Conservation (phyloP, 2,888 invertebrate genomes). For the Chymomyza procnemis region DNA sequence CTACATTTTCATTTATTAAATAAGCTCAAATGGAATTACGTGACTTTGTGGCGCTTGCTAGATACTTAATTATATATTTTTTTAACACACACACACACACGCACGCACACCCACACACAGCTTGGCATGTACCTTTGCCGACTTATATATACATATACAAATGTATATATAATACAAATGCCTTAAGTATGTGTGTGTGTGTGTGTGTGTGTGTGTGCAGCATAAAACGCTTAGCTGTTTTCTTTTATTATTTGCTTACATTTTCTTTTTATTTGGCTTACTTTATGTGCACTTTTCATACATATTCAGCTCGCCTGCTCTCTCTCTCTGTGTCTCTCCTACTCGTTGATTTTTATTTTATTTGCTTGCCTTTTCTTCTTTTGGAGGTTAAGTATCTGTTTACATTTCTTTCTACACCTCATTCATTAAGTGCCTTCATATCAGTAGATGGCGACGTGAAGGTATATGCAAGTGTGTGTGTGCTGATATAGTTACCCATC, state of each 20-base stretch:
- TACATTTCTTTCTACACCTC: conserved; percentile 59
- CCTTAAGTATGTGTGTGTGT: conserved; percentile 14
- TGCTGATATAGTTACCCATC: background rate
- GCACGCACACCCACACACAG: conserved; percentile 19
- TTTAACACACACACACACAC: conserved; percentile 9
- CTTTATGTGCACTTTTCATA: conserved; percentile 36
- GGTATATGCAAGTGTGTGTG: background rate
- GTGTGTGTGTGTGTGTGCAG: conserved; percentile 7
- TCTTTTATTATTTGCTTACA: conserved; percentile 57
- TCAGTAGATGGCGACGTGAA: background rate
- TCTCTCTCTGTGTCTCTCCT: conserved; percentile 19
- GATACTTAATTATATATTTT: conserved; percentile 53
- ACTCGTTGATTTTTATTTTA: conserved; percentile 59
- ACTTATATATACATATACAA: conserved; percentile 7
- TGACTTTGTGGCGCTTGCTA: conserved; percentile 58
- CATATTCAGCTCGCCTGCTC: conserved; percentile 35
- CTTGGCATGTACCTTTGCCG: too few relatives aligned
- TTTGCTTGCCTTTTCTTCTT: conserved; percentile 49
- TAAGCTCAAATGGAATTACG: conserved; percentile 66
- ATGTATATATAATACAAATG: background rate
- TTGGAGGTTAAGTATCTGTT: conserved; percentile 64
- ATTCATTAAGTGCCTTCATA: conserved; percentile 50
- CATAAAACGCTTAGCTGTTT: conserved; percentile 55
- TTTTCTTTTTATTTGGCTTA: conserved; percentile 54
- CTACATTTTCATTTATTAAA: conserved; percentile 51